Evolutionary conservation across 2,797 vertebrate genomes (phyloP).

Genomic region (Delichon dasypus): DNA sequence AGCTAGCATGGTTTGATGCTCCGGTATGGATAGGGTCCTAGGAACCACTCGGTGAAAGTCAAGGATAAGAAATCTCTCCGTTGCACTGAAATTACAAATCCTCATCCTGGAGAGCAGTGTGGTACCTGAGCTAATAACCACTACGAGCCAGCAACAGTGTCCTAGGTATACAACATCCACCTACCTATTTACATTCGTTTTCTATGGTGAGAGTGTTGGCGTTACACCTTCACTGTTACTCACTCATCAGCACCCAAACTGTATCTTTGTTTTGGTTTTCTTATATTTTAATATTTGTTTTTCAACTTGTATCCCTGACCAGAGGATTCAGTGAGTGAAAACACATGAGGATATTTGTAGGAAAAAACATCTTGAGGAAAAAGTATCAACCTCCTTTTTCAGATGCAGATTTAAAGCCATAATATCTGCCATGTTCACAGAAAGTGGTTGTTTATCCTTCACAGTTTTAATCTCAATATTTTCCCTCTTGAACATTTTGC

Average conservation of each 20-base stretch:
- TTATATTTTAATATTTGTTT: background rate
- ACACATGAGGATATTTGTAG: background rate
- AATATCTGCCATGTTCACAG: background rate
- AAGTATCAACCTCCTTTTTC: background rate
- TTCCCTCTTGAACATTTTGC: conserved; percentile 57
- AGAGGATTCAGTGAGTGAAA: background rate
- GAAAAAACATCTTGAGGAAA: background rate
- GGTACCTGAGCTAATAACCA: conserved; percentile 48
- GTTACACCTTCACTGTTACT: conserved; percentile 3
- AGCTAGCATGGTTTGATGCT: conserved; percentile 66
- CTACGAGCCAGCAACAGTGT: conserved; percentile 32
- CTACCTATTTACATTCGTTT: background rate
- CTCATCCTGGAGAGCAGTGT: conserved; percentile 50
- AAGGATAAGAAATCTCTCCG: conserved; percentile 37
- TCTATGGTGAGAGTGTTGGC: conserved; percentile 23
- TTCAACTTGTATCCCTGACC: background rate
- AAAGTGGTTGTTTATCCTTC: background rate
- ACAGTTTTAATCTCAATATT: conserved; percentile 32
- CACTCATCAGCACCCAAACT: background rate
- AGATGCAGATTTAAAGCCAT: conserved; percentile 59
- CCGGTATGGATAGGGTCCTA: conserved; percentile 51
- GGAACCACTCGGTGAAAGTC: conserved; percentile 18
- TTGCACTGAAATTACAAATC: conserved; percentile 62
- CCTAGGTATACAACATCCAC: background rate
- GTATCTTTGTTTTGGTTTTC: conserved; percentile 32